Evolutionary conservation across 2,888 invertebrate genomes (phyloP), one percentile per base, ranked within the genome.

Genomic region (Mythimna albipuncta): DNA sequence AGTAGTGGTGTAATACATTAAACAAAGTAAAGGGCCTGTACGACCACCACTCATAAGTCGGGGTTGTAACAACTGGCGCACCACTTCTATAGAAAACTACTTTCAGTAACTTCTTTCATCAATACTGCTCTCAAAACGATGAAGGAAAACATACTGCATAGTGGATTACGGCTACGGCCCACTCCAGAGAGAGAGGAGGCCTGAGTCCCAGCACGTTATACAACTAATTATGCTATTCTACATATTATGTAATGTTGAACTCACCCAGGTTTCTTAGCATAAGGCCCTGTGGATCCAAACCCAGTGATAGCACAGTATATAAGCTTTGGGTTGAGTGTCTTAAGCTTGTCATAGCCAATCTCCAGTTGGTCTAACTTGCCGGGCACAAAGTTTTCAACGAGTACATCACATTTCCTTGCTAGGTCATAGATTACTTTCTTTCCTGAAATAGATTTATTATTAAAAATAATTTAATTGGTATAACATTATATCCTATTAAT

Each of bases 271-370:
- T 98, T 97, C 35, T 97, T 96, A 5, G 97, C 96, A 93, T 99
- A 99, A 0, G 99, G 99, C 0, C 99, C 99, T 41, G 97, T 96
- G 0, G 97, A 96, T 0, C 99, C 99, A 92, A 98, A 99, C 0
- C 99, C 99, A 66, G 99, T 99, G 66, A 99, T 97, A 0, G 99
- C 99, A 93, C 99, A 99, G 92, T 99, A 99, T 79, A 99, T 97
- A 26, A 99, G 96, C 69, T 97, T 97, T 0, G 99, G 98, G 59
- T 98, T 98, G 4, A 98, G 87, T 64, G 93, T 88, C 64, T 96
- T 97, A 47, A 99, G 90, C 54, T 97, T 96, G 16, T 98, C 96
- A 91, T 98, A 99, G n/a, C 98, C 99, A 69, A 99, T 94, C 1
- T 97, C 97, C 75, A 98, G 95, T 72, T 97, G 92, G 19, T 97